Conservation (phyloP, 2,888 invertebrate genomes). For the Harpalus rufipes region DNA sequence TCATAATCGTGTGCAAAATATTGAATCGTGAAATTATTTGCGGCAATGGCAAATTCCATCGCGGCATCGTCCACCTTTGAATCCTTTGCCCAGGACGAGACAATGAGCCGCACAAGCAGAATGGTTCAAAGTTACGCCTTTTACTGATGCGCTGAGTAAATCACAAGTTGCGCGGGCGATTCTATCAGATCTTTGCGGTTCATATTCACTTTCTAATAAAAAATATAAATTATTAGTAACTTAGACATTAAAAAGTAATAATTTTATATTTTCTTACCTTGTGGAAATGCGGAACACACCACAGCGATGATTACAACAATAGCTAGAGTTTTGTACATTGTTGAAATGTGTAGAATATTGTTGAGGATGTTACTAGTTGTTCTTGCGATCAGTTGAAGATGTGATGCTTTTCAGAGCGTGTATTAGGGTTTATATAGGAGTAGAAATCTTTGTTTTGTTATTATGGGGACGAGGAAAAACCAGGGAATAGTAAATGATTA, state of each 20-base stretch:
- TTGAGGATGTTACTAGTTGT: too few species aligned
- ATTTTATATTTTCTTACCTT: background rate
- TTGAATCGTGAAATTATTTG: too few species aligned
- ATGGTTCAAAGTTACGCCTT: constrained; percentile 74
- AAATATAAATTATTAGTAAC: background rate
- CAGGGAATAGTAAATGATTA: too few species aligned
- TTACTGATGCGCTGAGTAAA: constrained; percentile 72
- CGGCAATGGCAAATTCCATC: constrained; percentile 57
- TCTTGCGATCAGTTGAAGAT: too few species aligned
- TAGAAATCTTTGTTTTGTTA: too few species aligned
- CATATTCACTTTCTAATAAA: constrained; percentile 7
- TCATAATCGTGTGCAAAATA: too few species aligned
- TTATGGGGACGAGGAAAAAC: too few species aligned
- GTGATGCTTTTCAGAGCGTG: too few species aligned
- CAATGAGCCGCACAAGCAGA: constrained; percentile 77
- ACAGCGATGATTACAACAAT: too few species aligned
- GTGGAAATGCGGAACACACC: background rate
- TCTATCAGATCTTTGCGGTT: background rate
- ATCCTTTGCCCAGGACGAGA: constrained; percentile 71
- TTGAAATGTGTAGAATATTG: too few species aligned
- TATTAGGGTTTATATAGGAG: too few species aligned
- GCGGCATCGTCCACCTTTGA: constrained; percentile 75
- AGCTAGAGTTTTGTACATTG: too few species aligned
- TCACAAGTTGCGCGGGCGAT: background rate
- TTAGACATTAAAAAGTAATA: background rate